These are phyloP conservation scores for Andrena flavipes DNA, from an alignment of 2,888 invertebrate genomes.

Conservation along the genomic window DNA sequence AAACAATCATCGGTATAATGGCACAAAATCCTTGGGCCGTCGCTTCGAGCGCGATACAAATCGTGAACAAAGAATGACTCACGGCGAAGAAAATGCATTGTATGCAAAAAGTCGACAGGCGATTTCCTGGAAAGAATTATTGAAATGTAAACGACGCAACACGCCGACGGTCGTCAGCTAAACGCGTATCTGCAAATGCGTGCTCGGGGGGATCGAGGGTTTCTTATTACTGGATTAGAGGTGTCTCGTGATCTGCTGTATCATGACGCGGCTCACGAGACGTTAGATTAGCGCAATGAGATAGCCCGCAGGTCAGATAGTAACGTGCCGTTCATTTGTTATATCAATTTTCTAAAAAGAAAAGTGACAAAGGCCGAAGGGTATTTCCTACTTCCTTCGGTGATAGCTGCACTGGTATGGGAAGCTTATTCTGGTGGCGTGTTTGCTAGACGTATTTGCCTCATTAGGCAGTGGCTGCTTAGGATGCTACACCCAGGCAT, in stretches of 20 bases:
- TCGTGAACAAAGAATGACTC: constrained; percentile 5
- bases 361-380: background rate
- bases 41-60: constrained; percentile 1
- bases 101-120: constrained; percentile 28
- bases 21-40: background rate
- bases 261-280: background rate
- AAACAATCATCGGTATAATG: constrained; percentile 1
- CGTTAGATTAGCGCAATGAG: background rate
- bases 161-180: background rate
- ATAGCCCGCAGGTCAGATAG: background rate
- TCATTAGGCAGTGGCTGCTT: background rate
- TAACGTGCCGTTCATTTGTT: background rate
- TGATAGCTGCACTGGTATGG: background rate
- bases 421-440: background rate
- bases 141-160: constrained; percentile 10
- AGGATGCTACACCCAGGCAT: background rate
- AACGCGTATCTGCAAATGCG: background rate
- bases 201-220: background rate
- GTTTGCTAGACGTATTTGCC: background rate
- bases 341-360: background rate
- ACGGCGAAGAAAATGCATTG: constrained; percentile 15
- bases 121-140: constrained; percentile 23
- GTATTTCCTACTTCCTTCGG: background rate
- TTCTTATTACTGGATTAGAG: constrained; percentile 3
- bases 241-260: background rate